Evolutionary conservation across 1,140 invertebrate species (phyloP).

Genomic region (Zaprionus africanus): DNA sequence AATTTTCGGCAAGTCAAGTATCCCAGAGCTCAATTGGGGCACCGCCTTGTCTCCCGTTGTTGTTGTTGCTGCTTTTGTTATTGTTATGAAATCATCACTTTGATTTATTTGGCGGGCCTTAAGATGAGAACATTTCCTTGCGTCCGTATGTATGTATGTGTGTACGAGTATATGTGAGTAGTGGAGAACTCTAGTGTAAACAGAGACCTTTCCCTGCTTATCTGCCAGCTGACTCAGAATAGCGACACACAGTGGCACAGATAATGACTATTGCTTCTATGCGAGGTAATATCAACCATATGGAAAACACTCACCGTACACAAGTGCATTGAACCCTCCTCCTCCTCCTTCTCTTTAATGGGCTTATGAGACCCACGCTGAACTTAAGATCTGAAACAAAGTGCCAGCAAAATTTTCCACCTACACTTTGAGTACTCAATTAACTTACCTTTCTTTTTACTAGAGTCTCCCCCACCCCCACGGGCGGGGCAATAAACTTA

Average conservation of each 20-base stretch:
- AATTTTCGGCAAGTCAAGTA: conserved; percentile 34
- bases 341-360: conserved; percentile 17
- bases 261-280: conserved; percentile 32
- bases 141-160: neutral
- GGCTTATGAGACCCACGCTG: conserved; percentile 24
- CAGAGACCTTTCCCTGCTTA: conserved; percentile 24
- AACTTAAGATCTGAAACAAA: conserved; percentile 21
- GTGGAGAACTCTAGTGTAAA: neutral
- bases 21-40: conserved; percentile 35
- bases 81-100: conserved; percentile 46
- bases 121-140: neutral
- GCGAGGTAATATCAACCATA: neutral
- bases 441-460: conserved; percentile 39
- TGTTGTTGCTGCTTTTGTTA: conserved; percentile 6
- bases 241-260: conserved; percentile 19
- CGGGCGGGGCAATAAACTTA: conserved; percentile 5
- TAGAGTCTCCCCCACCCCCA: neutral
- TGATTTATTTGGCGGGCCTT: conserved; percentile 27
- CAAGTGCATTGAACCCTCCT: conserved; percentile 32
- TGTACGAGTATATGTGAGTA: neutral
- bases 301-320: conserved; percentile 8
- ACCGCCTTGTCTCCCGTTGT: conserved; percentile 27
- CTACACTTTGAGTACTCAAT: conserved; percentile 29
- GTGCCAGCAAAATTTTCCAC: conserved; percentile 39
- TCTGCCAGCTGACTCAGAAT: conserved; percentile 15